Evolutionary conservation across 2,888 invertebrate genomes (phyloP), one percentile per base, ranked within the genome.

Genomic region (Drosophila cognata): DNA sequence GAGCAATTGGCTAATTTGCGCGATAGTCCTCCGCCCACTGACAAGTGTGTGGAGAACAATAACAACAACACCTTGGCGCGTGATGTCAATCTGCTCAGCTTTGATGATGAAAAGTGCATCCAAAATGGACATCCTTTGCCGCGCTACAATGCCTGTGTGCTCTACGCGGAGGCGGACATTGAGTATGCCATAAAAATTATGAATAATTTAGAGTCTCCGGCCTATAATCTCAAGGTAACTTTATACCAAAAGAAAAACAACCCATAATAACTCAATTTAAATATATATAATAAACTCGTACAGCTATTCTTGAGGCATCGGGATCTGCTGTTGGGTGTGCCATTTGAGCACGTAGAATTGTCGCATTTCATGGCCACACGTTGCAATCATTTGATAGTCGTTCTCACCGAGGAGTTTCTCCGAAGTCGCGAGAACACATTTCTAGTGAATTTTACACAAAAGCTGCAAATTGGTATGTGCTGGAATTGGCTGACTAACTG

Each of bases 361-460:
- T 94, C 96, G 64, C 94, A 94, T 81, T 94, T 97, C 57, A 96
- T 97, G 88, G 94, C 95, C 5, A 95, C 96, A 83, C 94, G 98
- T 35, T 98, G 98, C 91, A 95, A 95, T 76, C 94, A 96, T 85
- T 94, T 98, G 80, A 95, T 98, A 70, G 95, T 97, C 1, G 95
- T 98, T 65, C 94, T 97, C 79, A 97, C 98, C 0, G 95, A 96
- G 0, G 95, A 95, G 71, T 97, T 98, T 92, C 93, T 97, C 4
- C 93, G 94, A 80, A 97, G 97, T 91, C 93, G 95, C 0, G 96
- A 95, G 25, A 97, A 97, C 90, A 95, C 95, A 62, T 98, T 97
- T 93, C 96, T 97, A 87, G 94, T 96, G 18, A 96, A 96, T 77
- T 97, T 96, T 91, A 97, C 97, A 18, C 97, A 97, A 91, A 96